Evolutionary conservation across 2,113 vertebrate genomes (phyloP).

Genomic region (Tenebrosternarchus preto): DNA sequence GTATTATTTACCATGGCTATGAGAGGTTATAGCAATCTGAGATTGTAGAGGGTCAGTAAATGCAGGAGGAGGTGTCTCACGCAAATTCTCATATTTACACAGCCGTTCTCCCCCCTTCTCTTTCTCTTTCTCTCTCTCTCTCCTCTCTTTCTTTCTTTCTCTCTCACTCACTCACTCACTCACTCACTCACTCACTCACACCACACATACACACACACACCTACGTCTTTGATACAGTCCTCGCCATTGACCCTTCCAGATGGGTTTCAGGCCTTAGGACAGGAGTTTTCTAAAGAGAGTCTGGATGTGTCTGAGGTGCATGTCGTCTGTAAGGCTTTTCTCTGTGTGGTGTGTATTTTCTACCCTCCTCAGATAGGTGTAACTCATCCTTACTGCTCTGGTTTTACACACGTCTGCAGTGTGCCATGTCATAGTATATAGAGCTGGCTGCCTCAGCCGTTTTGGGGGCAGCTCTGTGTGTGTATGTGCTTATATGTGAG

Average conservation of each 20-base stretch:
- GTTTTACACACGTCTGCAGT: not conserved
- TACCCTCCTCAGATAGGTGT: too few relatives aligned
- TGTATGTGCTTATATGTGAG: not conserved
- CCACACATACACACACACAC: constrained; percentile 3
- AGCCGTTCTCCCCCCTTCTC: too few relatives aligned
- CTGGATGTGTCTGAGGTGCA: not conserved
- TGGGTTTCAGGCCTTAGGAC: constrained; percentile 19
- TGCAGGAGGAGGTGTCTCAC: not conserved
- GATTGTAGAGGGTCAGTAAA: not conserved
- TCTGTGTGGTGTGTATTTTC: not conserved
- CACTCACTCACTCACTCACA: constrained; percentile 11
- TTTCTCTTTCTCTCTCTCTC: not conserved
- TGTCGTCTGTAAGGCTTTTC: not conserved
- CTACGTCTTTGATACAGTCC: not conserved
- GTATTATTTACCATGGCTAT: constrained; percentile 33
- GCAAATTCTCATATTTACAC: not conserved
- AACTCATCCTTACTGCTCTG: not conserved
- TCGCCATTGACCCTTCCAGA: constrained; percentile 17
- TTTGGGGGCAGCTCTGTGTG: too few relatives aligned
- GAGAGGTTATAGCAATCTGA: constrained; percentile 3
- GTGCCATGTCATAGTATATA: constrained; percentile 7
- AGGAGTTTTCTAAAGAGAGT: not conserved
- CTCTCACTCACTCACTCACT: not conserved
- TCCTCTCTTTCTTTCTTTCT: too few relatives aligned
- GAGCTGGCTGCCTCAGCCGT: too few relatives aligned